Base-by-base conservation (phyloP, 2,113 vertebrate species). In the Heliornis fulica region DNA sequence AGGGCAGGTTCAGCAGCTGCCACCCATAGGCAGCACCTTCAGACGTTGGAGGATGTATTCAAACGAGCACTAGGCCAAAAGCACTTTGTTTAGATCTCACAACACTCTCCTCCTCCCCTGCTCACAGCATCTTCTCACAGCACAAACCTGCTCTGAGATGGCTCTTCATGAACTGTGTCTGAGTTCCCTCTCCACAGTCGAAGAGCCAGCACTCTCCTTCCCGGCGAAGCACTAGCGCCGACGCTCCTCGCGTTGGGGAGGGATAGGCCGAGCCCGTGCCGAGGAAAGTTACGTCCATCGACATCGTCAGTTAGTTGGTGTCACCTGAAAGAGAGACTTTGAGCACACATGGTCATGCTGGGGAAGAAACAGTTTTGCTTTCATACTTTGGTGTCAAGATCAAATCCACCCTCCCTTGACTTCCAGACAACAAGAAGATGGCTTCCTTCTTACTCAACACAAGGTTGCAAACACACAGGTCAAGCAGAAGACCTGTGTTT, bases 161-260 rank as follows among this genome's bases (percentile, higher is more conserved):
- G 94, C 99, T 99, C 97, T 95, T 99, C 99, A 99, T 99, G 51
- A 99, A 94, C 36, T 99, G 99, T 0, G 99, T 99, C 92, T 99
- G 99, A 1, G 99, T 99, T 2, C 99, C 99, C 57, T 99, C 99
- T 3, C 99, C 99, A 61, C 99, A 99, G 97, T 99, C 99, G n/a
- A 99, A 99, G 50, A 99, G 98, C 99, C 99, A 99, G 82, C 98
- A 99, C 11, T 99, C 98, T 13, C 99, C 99, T 20, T 99, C 98
- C 20, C 97, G 92, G 45, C 99, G 98, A n/a, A 99, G 97, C 66
- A 98, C 99, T 26, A 99, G 78, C 0, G 99, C 99, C 4, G 99
- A 98, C 1, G 99, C 98, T 1, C 99, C 99, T 56, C 99, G 97
- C 2, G 97, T 95, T 3, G 99, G 99, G 1, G 98, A 98, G 7